Evolutionary conservation across 2,888 invertebrate species (phyloP), one percentile per base, ranked within the genome.

Genomic region (Drosophila meridiana): DNA sequence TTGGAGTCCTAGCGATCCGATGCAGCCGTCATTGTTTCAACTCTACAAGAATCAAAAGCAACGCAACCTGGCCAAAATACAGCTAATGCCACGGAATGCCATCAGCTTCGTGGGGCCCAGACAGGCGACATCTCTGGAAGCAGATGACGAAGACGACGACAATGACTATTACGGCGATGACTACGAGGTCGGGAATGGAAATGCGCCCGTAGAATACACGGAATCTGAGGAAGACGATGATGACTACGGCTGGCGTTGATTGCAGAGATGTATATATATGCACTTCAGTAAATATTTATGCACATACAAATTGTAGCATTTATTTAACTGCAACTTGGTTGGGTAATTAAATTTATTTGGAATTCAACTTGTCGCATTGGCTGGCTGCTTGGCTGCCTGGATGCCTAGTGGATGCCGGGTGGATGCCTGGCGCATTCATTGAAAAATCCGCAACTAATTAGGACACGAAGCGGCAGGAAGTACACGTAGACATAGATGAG

Each of bases 391-490:
- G 66, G 48, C n/a, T 75, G 63, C 59, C 32, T n/a, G 68, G 28
- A 28, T 28, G 47, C n/a, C 50, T 50, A 50, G 30, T 50, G 53
- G 30, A 14, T 72, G 64, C 61, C 34, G n/a, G 69, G 34, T 52
- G 26, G 28, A 64, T 43, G 43, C 66, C 38, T 20, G 20, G 65
- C 68, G 69, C 42, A 74, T 82, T 82, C 82, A 85, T 73, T 84
- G 78, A 87, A 87, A 87, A 85, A 82, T 82, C 82, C 88, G 75
- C 88, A 86, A 86, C 88, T 88, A 87, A 87, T 87, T 87, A 88
- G 86, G 80, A 62, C 79, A 78, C 72, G 61, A 69, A 53, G 61
- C 40, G 45, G 55, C 73, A 69, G 70, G 56, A 67, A 60, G 64
- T 52, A 50, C 70, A 78, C 63, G 70, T 47, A 61, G 26, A 53